A percentile compares a stretch with the other conserved stretches of the same genome.
Conservation (phyloP, 2,888 invertebrate genomes). For the Tetrapedia diversipes region DNA sequence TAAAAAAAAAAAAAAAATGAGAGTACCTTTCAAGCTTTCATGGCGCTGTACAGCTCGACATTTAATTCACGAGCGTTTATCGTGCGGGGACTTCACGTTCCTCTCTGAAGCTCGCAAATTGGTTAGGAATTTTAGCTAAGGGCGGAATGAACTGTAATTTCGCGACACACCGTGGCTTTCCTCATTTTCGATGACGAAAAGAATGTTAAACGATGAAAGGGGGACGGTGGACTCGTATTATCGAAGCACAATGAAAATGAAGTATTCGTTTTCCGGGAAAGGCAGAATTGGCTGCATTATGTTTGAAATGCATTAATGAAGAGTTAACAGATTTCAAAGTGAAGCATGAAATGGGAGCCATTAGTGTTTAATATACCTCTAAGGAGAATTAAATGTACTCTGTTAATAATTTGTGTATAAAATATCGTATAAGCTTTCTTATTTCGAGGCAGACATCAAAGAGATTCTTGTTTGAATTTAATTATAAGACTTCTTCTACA, state of each 20-base stretch:
- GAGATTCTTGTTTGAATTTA: no score
- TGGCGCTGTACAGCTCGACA: conserved; percentile 35
- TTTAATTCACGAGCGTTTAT: conserved; percentile 32
- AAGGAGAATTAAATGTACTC: no score
- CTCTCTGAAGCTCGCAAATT: conserved; percentile 12
- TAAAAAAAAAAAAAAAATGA: no score
- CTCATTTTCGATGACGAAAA: neutral
- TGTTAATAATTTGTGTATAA: no score
- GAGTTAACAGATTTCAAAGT: no score
- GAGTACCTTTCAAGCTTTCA: conserved; percentile 25
- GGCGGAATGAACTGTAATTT: neutral
- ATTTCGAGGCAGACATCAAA: no score
- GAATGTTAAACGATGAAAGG: neutral
- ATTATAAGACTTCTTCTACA: no score
- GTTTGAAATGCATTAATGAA: neutral
- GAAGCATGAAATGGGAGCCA: no score
- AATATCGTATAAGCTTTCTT: no score
- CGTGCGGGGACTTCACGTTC: conserved; percentile 30
- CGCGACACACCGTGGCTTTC: neutral
- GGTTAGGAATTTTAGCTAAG: neutral
- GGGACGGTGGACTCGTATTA: neutral
- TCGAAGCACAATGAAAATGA: neutral
- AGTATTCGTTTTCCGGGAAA: neutral
- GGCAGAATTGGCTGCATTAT: neutral
- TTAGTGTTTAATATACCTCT: neutral